These are phyloP conservation scores for Macrotrachela quadricornifera DNA, from an alignment of 1,140 invertebrate species.

Conservation along the genomic window DNA sequence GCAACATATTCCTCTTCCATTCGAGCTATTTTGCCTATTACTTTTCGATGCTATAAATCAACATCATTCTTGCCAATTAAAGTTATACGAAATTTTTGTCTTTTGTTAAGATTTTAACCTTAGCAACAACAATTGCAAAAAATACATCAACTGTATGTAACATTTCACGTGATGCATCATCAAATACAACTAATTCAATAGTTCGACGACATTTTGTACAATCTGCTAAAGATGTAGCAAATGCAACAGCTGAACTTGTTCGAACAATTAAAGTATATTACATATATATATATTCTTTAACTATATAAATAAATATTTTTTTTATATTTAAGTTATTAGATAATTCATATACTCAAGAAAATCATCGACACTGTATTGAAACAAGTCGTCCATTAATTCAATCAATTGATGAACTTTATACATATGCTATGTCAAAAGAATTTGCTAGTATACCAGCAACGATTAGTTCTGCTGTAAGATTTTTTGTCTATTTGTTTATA, in stretches of 20 bases:
- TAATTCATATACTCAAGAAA: too few species aligned
- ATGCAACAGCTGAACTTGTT: slow-evolving; percentile 74
- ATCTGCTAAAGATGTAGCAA: slow-evolving; percentile 86
- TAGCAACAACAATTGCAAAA: slow-evolving; percentile 82
- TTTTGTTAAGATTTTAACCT: slow-evolving; percentile 10
- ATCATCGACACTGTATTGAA: slow-evolving; percentile 21
- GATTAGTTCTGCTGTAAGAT: slow-evolving; percentile 40
- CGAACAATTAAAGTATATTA: slow-evolving; percentile 61
- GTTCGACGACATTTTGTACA: slow-evolving; percentile 90
- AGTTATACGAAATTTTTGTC: too few species aligned
- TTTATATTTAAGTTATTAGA: too few species aligned
- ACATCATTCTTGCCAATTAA: too few species aligned
- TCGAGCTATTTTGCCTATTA: too few species aligned
- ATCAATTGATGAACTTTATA: slow-evolving; percentile 71
- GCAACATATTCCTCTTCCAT: too few species aligned
- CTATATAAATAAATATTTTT: too few species aligned
- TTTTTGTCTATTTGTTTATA: too few species aligned
- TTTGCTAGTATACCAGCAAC: slow-evolving; percentile 72
- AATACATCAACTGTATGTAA: slow-evolving; percentile 86
- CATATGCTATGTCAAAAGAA: slow-evolving; percentile 74
- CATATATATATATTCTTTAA: too few species aligned
- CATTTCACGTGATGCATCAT: slow-evolving; percentile 70
- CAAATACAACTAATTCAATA: slow-evolving; percentile 69
- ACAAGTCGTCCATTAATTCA: slow-evolving; percentile 65
- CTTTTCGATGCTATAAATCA: too few species aligned